phyloP scores from a whole-genome alignment of 2,113 vertebrate species.

The Bothrops jararaca region DNA sequence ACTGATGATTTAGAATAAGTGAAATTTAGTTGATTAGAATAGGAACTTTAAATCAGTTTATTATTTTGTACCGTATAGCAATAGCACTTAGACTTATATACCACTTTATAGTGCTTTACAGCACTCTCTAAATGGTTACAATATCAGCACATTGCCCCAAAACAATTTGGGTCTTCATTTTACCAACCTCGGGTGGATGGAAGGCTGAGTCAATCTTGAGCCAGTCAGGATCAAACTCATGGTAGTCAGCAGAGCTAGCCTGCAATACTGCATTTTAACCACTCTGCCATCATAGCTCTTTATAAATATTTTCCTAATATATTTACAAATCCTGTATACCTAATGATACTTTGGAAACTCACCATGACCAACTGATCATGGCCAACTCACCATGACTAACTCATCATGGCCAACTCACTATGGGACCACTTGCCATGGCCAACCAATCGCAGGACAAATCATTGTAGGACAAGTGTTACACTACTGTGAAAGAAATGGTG shows the following conservation, averaged over 20 bases:
- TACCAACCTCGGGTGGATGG: too few species aligned
- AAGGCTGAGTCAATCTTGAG: too few species aligned
- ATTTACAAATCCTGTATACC: neutral
- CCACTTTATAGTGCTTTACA: neutral
- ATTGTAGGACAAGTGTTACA: too few species aligned
- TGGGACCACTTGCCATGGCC: too few species aligned
- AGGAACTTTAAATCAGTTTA: neutral
- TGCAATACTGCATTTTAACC: too few species aligned
- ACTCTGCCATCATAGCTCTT: too few species aligned
- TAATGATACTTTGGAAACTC: neutral
- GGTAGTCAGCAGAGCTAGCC: too few species aligned
- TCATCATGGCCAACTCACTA: neutral
- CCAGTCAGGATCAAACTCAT: too few species aligned
- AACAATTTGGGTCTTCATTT: too few species aligned
- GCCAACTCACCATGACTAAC: neutral
- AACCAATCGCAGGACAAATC: too few species aligned
- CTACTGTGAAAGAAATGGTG: neutral
- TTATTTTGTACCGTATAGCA: neutral
- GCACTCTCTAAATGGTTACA: neutral
- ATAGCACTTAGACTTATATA: neutral
- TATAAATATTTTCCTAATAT: neutral
- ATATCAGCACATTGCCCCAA: neutral
- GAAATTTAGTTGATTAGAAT: neutral
- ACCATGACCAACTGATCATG: too few species aligned
- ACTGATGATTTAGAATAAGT: neutral